Evolutionary conservation across 2,888 invertebrate genomes (phyloP).

Genomic region (Ichneumon xanthorius): DNA sequence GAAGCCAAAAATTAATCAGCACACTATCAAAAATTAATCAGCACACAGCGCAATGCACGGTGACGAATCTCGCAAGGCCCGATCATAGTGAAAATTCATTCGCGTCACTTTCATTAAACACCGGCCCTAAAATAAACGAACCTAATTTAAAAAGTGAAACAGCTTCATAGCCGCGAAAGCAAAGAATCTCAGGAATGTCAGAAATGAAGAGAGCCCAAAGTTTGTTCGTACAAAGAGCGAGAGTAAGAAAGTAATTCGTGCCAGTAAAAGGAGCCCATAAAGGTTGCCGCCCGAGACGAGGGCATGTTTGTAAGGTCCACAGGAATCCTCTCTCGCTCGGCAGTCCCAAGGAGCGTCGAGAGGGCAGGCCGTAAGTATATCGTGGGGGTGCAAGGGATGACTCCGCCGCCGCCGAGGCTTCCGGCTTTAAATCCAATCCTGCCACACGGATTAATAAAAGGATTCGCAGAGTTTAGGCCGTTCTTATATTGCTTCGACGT

Average conservation of each 20-base stretch:
- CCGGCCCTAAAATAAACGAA: too few species aligned
- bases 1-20: too few species aligned
- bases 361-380: slow-evolving; percentile 45
- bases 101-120: too few species aligned
- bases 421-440: slow-evolving; percentile 82
- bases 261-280: slow-evolving; percentile 15
- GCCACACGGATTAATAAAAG: slow-evolving; percentile 83
- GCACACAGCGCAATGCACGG: too few species aligned
- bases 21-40: too few species aligned
- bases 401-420: slow-evolving; percentile 53
- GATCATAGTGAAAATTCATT: too few species aligned
- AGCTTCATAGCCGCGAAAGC: too few species aligned
- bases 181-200: too few species aligned
- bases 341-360: slow-evolving; percentile 43
- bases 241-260: slow-evolving; percentile 13
- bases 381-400: slow-evolving; percentile 41
- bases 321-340: slow-evolving; percentile 49
- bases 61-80: too few species aligned
- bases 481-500: slow-evolving; percentile 80
- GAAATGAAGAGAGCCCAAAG: slow-evolving; percentile 1
- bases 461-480: slow-evolving; percentile 83
- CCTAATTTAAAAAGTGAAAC: too few species aligned
- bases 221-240: slow-evolving; percentile 9
- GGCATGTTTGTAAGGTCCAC: slow-evolving; percentile 63
- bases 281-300: slow-evolving; percentile 18